Conservation (phyloP, 2,113 vertebrate species). For the Limanda limanda region DNA sequence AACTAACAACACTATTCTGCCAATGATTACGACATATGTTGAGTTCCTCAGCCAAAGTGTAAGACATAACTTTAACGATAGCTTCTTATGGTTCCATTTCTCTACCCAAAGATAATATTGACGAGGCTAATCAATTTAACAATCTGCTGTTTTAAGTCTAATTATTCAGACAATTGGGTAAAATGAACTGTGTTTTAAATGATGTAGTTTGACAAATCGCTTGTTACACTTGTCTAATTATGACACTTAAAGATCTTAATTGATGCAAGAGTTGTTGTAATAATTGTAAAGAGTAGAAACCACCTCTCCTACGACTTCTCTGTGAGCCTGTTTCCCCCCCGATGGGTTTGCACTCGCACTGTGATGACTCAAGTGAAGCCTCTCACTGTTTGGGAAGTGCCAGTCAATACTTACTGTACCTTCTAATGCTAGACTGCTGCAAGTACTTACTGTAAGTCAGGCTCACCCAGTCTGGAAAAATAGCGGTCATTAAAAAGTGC, state of each 20-base stretch:
- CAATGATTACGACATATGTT: too few species aligned
- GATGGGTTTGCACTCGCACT: background rate
- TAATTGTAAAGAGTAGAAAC: background rate
- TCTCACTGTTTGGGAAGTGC: constrained; percentile 4
- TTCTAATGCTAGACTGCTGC: constrained; percentile 28
- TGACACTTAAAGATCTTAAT: background rate
- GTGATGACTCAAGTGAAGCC: constrained; percentile 1
- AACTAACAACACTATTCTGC: too few species aligned
- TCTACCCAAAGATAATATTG: background rate
- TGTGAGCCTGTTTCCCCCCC: background rate
- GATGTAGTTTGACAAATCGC: too few species aligned
- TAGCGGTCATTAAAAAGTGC: constrained; percentile 48
- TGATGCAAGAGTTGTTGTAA: background rate
- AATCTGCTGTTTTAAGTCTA: too few species aligned
- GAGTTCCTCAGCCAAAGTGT: too few species aligned
- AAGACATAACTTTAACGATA: background rate
- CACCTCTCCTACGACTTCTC: background rate
- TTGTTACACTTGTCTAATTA: too few species aligned
- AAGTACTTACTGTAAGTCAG: constrained; percentile 41
- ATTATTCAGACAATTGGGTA: too few species aligned
- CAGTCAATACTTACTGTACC: constrained; percentile 24
- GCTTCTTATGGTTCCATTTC: background rate
- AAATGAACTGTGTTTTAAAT: too few species aligned
- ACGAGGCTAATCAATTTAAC: too few species aligned
- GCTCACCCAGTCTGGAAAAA: constrained; percentile 54